Base-by-base conservation (phyloP, 2,888 invertebrate species). In the Exephanes ischioxanthus region DNA sequence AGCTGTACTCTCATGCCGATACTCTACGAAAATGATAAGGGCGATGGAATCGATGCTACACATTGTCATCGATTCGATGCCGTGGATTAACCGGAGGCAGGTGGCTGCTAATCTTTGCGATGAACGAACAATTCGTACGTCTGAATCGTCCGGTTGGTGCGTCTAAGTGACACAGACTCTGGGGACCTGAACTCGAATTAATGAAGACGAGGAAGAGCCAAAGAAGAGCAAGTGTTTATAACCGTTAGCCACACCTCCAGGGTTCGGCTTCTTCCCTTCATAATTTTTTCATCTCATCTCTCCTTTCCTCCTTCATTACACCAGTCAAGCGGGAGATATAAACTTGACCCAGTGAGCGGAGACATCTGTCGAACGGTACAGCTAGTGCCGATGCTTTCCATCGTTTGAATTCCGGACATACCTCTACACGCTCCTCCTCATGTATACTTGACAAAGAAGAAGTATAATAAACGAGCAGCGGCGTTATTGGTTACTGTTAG, bases 331-430 rank as follows among this genome's bases (percentile, higher is more conserved):
- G 48, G 63, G 53, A 67, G 81, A 78, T 67, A 30, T 63, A 81
- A 85, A 75, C 81, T 81, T 81, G 85, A 81, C 81, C 73, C 72
- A 85, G 66, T 81, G 45, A 78, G 75, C 53, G 22, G 26, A 26
- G 37, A 33, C 53, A 61, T 66, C 26, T 81, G 70, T 73, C 51
- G 55, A 84, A 84, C 81, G 78, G 78, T 81, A 81, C 70, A 81
- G 81, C 73, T 45, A 26, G 72, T 85, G 48, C 68, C 78, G 63
- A 73, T 75, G 80, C 85, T 58, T 75, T 55, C 55, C 78, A 66
- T 75, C 73, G 37, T 79, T 75, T 75, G 63, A 19, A 83, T 68
- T 83, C 78, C 75, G 19, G 11, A 79, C 70, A 22, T 70, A 53
- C 30, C 58, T 63, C n/a, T 22, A 6, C 79, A 63, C n/a, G 73